phyloP scores from a whole-genome alignment of 1,140 invertebrate genomes.

The Leptinotarsa defecta region DNA sequence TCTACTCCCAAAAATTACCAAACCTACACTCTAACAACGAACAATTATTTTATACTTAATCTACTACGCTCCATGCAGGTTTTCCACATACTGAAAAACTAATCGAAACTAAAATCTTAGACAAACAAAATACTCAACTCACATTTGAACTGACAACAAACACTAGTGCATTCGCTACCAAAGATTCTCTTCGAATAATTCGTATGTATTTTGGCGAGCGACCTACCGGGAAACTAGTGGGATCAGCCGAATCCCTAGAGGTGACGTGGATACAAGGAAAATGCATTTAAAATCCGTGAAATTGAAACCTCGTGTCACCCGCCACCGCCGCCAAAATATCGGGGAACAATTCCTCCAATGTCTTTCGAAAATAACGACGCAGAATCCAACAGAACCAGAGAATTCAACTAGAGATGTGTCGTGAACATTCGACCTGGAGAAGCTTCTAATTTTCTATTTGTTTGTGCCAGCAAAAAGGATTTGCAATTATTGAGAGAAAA shows the following conservation, averaged over 20 bases:
- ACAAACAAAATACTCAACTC: background rate
- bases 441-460: too few species aligned
- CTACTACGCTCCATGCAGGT: too few species aligned
- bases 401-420: background rate
- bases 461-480: too few species aligned
- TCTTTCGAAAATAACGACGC: constrained; percentile 8
- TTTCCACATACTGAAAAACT: too few species aligned
- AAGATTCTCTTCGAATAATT: background rate
- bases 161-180: background rate
- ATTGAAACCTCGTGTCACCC: constrained; percentile 17
- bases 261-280: constrained; percentile 25
- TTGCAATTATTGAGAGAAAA: background rate
- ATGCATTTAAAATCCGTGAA: constrained; percentile 29
- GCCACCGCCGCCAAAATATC: constrained; percentile 8
- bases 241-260: constrained; percentile 21
- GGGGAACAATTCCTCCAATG: constrained; percentile 21
- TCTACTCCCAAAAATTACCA: too few species aligned
- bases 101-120: too few species aligned
- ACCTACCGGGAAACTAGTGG: constrained; percentile 16
- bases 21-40: too few species aligned
- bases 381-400: constrained; percentile 7
- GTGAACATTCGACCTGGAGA: background rate
- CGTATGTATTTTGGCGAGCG: background rate
- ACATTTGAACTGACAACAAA: background rate
- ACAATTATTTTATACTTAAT: too few species aligned